Conservation (phyloP, 2,113 vertebrate genomes). For the Acrocephalus kingi region DNA sequence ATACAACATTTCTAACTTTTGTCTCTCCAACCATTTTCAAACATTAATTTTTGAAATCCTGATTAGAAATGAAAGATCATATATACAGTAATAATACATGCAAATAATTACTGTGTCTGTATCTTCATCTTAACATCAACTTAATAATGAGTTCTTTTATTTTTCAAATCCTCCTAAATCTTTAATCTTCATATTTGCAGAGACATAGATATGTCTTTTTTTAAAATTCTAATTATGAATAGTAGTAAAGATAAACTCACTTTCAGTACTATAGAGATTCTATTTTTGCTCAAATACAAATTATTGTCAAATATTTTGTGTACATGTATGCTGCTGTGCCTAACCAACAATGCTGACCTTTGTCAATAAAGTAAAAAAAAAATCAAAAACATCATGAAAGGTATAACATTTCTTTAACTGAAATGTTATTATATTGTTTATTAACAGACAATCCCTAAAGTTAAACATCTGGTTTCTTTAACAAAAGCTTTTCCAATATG, state of each 20-base stretch:
- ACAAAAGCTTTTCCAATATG: background rate
- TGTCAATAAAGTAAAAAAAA: background rate
- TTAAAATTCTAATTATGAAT: background rate
- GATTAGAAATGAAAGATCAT: background rate
- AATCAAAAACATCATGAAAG: background rate
- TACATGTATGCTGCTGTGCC: background rate
- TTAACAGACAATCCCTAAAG: slow-evolving; percentile 20
- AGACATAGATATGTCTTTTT: background rate
- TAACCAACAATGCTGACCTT: background rate
- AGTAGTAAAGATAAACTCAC: background rate
- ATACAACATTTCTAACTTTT: background rate
- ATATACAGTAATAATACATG: background rate
- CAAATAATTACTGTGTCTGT: background rate
- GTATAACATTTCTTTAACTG: background rate
- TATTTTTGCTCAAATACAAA: background rate
- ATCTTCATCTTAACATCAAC: background rate
- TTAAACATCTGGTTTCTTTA: slow-evolving; percentile 7
- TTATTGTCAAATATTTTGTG: background rate
- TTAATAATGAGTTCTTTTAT: background rate
- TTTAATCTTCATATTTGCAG: background rate
- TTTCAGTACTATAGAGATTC: background rate
- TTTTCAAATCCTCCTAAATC: background rate
- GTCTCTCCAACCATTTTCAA: background rate
- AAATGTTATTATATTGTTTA: background rate
- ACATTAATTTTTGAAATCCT: background rate